phyloP scores from a whole-genome alignment of 2,888 invertebrate genomes.

The Ceriagrion tenellum region DNA sequence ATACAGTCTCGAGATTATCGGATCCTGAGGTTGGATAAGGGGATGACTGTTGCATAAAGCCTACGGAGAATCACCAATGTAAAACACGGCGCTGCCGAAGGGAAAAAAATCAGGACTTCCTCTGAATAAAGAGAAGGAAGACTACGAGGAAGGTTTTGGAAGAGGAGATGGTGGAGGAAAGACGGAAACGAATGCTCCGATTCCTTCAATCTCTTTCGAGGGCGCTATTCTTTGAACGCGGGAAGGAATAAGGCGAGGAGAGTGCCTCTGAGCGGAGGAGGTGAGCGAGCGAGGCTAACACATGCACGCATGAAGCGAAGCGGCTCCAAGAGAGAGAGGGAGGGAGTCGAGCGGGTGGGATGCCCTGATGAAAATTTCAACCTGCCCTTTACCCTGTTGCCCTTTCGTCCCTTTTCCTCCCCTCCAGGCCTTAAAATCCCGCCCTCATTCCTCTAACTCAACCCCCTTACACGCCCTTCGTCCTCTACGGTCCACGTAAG shows the following conservation, averaged over 20 bases:
- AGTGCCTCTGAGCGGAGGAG: not conserved
- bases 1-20: too few species aligned
- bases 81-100: too few species aligned
- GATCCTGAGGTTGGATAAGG: too few species aligned
- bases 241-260: not conserved
- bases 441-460: not conserved
- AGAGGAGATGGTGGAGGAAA: not conserved
- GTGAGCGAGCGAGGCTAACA: not conserved
- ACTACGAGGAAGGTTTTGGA: not conserved
- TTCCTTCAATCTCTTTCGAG: not conserved
- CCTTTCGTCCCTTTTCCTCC: not conserved
- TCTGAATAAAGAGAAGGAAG: too few species aligned
- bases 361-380: constrained; percentile 59
- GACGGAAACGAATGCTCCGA: not conserved
- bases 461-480: not conserved
- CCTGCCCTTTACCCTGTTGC: constrained; percentile 34
- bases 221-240: not conserved
- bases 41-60: too few species aligned
- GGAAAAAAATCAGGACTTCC: too few species aligned
- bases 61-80: too few species aligned
- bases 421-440: not conserved
- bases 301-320: not conserved
- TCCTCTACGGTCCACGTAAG: not conserved
- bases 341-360: not conserved
- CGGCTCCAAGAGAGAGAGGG: not conserved